A percentile compares a stretch with the other conserved stretches of the same genome.
phyloP scores from a whole-genome alignment of 2,888 invertebrate genomes.

The Papilio elwesi region DNA sequence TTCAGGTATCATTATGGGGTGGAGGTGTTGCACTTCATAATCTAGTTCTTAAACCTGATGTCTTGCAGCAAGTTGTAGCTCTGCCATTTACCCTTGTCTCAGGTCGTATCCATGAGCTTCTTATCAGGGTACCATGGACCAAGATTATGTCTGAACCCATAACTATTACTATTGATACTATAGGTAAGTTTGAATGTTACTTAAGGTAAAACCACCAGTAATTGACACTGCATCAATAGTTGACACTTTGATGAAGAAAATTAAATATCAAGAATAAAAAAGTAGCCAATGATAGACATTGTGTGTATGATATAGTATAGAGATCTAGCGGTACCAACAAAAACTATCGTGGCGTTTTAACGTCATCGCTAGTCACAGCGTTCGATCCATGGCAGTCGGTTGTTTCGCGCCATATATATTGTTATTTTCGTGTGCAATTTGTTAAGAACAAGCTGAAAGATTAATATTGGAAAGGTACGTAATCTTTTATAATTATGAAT shows the following conservation, averaged over 20 bases:
- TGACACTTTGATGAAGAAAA: too few species aligned
- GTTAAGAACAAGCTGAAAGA: slow-evolving; percentile 36
- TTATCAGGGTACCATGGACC: slow-evolving; percentile 97
- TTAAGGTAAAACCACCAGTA: too few species aligned
- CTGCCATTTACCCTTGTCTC: slow-evolving; percentile 96
- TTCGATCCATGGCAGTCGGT: too few species aligned
- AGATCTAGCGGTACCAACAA: too few species aligned
- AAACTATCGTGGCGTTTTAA: too few species aligned
- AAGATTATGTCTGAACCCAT: slow-evolving; percentile 97
- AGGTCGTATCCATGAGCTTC: slow-evolving; percentile 96
- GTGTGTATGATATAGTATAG: too few species aligned
- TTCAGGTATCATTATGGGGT: slow-evolving; percentile 96
- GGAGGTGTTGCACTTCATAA: slow-evolving; percentile 97
- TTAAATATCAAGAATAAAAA: too few species aligned
- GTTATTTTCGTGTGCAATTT: slow-evolving; percentile 38
- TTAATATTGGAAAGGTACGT: slow-evolving; percentile 36
- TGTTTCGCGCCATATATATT: slow-evolving; percentile 15
- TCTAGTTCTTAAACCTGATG: slow-evolving; percentile 95
- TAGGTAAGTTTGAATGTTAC: too few species aligned
- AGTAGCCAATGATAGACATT: too few species aligned
- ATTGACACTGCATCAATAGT: too few species aligned
- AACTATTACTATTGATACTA: slow-evolving; percentile 96
- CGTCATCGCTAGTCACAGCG: too few species aligned
- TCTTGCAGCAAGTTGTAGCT: slow-evolving; percentile 94
- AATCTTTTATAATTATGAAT: slow-evolving; percentile 33